A percentile compares a stretch with the other conserved stretches of the same genome.
phyloP scores from a whole-genome alignment of 1,140 invertebrate genomes.

The Neuroterus valhalla region DNA sequence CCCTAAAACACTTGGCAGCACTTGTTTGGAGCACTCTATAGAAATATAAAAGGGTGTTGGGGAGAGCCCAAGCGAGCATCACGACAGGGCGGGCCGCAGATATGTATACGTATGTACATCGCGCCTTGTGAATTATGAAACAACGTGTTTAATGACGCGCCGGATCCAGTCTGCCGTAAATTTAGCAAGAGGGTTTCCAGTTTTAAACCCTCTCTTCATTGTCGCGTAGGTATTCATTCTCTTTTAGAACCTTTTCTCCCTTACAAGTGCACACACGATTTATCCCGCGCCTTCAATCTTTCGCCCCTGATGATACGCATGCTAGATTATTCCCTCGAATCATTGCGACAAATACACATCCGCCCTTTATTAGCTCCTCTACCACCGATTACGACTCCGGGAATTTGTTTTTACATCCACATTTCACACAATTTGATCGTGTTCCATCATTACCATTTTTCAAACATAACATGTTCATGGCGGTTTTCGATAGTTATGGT shows the following conservation, averaged over 20 bases:
- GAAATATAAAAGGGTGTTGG: slow-evolving; percentile 39
- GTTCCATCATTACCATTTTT: background rate
- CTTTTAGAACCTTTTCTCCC: slow-evolving; percentile 13
- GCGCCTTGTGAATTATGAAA: slow-evolving; percentile 71
- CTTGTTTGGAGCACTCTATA: slow-evolving; percentile 23
- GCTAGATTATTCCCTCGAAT: slow-evolving; percentile 24
- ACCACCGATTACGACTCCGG: too few species aligned
- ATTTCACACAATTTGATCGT: slow-evolving; percentile 37
- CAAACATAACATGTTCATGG: too few species aligned
- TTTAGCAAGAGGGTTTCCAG: slow-evolving; percentile 53
- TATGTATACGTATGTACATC: slow-evolving; percentile 40
- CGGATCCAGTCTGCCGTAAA: slow-evolving; percentile 68
- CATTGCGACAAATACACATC: slow-evolving; percentile 28
- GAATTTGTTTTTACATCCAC: slow-evolving; percentile 22
- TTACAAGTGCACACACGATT: slow-evolving; percentile 12
- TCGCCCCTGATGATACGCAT: slow-evolving; percentile 34
- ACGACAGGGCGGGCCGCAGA: background rate
- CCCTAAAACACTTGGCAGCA: slow-evolving; percentile 35
- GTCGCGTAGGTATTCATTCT: slow-evolving; percentile 36
- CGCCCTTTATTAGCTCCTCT: slow-evolving; percentile 6
- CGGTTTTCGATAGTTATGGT: too few species aligned
- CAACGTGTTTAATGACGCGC: slow-evolving; percentile 74
- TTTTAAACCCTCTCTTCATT: slow-evolving; percentile 67
- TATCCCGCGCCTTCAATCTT: slow-evolving; percentile 47
- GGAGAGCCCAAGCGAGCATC: slow-evolving; percentile 15